phyloP scores from a whole-genome alignment of 1,140 invertebrate species.

The Drosophila tani region DNA sequence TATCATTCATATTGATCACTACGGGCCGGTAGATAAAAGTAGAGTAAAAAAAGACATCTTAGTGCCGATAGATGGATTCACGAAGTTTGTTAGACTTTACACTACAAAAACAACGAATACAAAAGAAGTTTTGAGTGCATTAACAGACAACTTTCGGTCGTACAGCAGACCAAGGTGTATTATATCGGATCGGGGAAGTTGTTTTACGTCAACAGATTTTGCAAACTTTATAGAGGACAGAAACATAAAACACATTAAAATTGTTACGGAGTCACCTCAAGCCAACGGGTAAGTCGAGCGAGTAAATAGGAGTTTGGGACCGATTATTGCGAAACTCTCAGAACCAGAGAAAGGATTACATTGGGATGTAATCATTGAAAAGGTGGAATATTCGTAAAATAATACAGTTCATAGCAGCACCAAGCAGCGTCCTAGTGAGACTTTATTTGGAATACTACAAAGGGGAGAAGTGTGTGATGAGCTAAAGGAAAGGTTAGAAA shows the following conservation, averaged over 20 bases:
- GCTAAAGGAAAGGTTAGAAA: background rate
- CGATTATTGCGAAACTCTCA: background rate
- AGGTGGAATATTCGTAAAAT: background rate
- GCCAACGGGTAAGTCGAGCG: background rate
- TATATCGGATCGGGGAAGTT: background rate
- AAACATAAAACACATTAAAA: background rate
- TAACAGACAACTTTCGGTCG: too few relatives aligned
- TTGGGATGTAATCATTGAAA: background rate
- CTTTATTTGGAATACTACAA: too few relatives aligned
- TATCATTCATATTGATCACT: too few relatives aligned
- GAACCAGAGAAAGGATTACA: background rate
- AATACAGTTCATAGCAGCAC: background rate
- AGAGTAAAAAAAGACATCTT: too few relatives aligned
- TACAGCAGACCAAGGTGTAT: background rate
- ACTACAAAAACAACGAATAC: background rate
- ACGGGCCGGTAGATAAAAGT: too few relatives aligned
- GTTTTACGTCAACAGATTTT: background rate
- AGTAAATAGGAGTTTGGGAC: background rate
- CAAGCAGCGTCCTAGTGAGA: too few relatives aligned
- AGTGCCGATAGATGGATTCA: background rate
- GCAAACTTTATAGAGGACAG: background rate
- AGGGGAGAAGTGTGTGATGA: background rate
- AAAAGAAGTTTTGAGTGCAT: background rate
- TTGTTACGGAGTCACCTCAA: background rate
- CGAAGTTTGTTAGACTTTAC: background rate